Conservation (phyloP, 2,113 vertebrate genomes). For the Entomyzon cyanotis region DNA sequence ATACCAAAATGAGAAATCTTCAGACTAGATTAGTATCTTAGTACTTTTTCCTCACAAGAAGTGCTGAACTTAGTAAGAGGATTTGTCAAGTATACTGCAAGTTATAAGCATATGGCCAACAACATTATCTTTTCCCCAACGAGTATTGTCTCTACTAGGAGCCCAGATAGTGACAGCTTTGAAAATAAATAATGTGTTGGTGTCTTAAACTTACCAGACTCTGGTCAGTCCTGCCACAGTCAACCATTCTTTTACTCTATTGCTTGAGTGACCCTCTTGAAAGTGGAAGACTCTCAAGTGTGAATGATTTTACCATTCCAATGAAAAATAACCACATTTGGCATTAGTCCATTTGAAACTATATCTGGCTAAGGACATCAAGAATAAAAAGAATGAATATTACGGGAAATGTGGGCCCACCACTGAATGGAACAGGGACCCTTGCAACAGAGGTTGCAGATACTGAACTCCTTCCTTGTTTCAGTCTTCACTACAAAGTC, state of each 20-base stretch:
- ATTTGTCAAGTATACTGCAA: not conserved
- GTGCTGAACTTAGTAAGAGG: not conserved
- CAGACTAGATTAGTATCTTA: not conserved
- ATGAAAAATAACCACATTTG: not conserved
- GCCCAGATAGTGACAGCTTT: not conserved
- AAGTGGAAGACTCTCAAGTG: not conserved
- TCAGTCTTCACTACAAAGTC: not conserved
- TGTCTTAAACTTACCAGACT: not conserved
- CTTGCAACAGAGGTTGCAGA: not conserved
- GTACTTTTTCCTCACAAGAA: not conserved
- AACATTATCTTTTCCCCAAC: not conserved
- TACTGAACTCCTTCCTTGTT: not conserved
- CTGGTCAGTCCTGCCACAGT: not conserved
- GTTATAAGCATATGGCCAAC: not conserved
- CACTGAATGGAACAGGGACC: not conserved
- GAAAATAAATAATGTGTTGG: not conserved
- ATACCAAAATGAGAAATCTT: not conserved
- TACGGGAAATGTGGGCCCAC: not conserved
- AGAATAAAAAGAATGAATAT: not conserved
- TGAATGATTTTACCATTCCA: not conserved
- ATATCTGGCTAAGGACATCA: not conserved
- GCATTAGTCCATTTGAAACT: not conserved
- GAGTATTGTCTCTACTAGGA: not conserved
- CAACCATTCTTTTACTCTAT: not conserved
- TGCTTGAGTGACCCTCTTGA: not conserved